Evolutionary conservation across 2,888 invertebrate species (phyloP), one percentile per base, ranked within the genome.

Genomic region (Arctia plantaginis): DNA sequence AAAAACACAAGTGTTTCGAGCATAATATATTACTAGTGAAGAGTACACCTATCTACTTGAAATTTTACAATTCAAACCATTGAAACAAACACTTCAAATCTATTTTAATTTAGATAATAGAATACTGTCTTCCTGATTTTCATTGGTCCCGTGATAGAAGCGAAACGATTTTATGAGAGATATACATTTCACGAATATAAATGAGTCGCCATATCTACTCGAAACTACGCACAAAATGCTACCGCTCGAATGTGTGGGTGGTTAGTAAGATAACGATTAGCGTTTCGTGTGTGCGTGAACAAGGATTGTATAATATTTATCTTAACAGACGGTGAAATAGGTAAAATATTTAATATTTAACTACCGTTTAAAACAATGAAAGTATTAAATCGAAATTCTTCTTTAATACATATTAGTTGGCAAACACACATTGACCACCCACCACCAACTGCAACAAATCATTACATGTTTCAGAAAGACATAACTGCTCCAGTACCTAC

Each of bases 171-270:
- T 73, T 55, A 70, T 79, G 69, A 51, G 76, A 83, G 83, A 84
- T 87, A 85, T 88, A 89, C 85, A 88, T 86, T 86, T 86, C 84
- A 83, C 84, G 86, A 87, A 87, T 87, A 86, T 88, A 90, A 90
- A 88, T 88, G 83, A 87, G 83, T 83, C 81, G 81, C 80, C 80
- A 79, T 85, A 84, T 83, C 81, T 79, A 80, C 85, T 85, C 69
- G 30, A 80, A 89, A 92, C 92, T 91, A 91, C 92, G 92, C 92
- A 92, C 86, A 88, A 88, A 89, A 80, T 74, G 71, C 75, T 81
- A 77, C 59, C 30, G 27, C 79, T 72, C 73, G 67, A 66, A 62
- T 68, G 83, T 85, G 85, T 84, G 85, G 51, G 81, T 85, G 27
- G 30, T 23, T 13, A 18, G 59, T 82, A 75, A 68, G 84, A 85